Percentiles rank a stretch among this genome's conserved stretches.
Evolutionary conservation across 2,797 vertebrate genomes (phyloP).

Genomic region (Phataginus tricuspis): DNA sequence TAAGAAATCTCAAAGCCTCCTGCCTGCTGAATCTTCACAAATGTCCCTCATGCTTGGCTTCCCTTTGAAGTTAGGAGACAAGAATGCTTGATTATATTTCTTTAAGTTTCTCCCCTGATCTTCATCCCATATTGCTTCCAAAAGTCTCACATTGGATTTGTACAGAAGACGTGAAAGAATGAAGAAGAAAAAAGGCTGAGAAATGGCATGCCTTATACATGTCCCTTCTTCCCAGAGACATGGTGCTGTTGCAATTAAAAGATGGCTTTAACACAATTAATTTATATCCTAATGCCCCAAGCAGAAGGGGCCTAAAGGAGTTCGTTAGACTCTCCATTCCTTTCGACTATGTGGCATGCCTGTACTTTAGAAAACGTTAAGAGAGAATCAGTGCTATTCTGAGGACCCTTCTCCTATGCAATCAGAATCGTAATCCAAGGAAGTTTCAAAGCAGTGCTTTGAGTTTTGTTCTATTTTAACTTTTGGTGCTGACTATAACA

Average conservation of each 20-base stretch:
- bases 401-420: not conserved
- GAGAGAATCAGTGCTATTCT: not conserved
- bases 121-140: not conserved
- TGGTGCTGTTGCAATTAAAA: not conserved
- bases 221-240: not conserved
- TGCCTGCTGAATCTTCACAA: constrained; percentile 31
- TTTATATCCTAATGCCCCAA: not conserved
- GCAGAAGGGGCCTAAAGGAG: not conserved
- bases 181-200: not conserved
- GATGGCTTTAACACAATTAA: not conserved
- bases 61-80: constrained; percentile 57
- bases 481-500: not conserved
- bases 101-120: constrained; percentile 9
- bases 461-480: not conserved
- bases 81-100: constrained; percentile 34
- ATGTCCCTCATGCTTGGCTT: not conserved
- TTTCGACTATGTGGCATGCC: not conserved
- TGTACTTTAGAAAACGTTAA: not conserved
- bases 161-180: not conserved
- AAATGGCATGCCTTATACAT: not conserved
- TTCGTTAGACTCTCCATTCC: not conserved
- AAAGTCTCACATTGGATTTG: constrained; percentile 31
- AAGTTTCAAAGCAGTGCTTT: not conserved
- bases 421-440: constrained; percentile 24
- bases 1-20: constrained; percentile 2